phyloP scores from a whole-genome alignment of 2,113 vertebrate species.

The Cebus imitator region DNA sequence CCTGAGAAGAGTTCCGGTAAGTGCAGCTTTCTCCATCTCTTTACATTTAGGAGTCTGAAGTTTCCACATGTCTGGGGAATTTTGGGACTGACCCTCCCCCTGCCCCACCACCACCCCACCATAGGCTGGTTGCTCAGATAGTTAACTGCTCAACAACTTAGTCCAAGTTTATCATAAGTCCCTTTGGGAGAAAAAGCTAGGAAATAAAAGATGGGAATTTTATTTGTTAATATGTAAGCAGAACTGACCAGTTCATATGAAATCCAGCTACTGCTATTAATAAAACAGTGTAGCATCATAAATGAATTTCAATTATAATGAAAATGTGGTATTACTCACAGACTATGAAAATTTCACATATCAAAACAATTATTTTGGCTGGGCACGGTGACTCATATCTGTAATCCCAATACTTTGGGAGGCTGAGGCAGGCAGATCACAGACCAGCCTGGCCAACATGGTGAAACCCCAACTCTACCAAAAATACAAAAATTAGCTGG shows the following conservation, averaged over 20 bases:
- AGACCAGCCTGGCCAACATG: too few species aligned
- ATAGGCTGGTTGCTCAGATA: not conserved
- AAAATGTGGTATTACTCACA: not conserved
- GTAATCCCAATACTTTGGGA: too few species aligned
- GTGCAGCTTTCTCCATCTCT: not conserved
- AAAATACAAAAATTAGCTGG: too few species aligned
- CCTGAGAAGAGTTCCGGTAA: not conserved
- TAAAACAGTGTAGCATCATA: not conserved
- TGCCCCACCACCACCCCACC: not conserved
- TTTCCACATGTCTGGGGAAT: not conserved
- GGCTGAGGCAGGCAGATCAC: too few species aligned
- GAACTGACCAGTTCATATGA: not conserved
- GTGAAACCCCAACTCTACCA: too few species aligned
- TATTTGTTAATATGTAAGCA: not conserved
- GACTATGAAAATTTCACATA: not conserved
- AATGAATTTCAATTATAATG: not conserved
- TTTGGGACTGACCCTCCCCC: not conserved
- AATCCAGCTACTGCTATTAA: not conserved
- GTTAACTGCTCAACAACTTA: not conserved
- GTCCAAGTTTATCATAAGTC: not conserved
- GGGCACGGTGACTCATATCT: too few species aligned
- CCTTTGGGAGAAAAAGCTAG: not conserved
- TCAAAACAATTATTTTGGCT: not conserved
- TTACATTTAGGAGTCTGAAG: not conserved
- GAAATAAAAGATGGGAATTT: conserved; percentile 12